A percentile compares a stretch with the other conserved stretches of the same genome.
These are phyloP conservation scores for Chrysomela aeneicollis DNA, from an alignment of 2,888 invertebrate genomes.

Conservation along the genomic window DNA sequence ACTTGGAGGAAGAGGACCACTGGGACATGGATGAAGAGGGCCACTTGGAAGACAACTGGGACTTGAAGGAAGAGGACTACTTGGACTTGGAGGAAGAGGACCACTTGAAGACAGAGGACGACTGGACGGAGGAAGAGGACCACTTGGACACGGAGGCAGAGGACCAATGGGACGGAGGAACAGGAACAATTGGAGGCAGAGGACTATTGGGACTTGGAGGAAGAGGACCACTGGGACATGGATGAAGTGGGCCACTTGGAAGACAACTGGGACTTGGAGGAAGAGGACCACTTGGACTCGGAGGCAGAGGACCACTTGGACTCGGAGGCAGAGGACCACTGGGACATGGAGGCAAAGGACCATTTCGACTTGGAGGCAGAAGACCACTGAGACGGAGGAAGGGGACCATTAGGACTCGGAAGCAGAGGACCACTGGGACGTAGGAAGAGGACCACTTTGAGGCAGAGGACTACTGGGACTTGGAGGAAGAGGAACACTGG, in stretches of 20 bases:
- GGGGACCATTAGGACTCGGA: neutral
- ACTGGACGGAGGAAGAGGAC: neutral
- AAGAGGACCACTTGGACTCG: neutral
- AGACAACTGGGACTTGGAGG: neutral
- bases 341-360: neutral
- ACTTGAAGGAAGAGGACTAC: neutral
- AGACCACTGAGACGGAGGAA: neutral
- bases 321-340: neutral
- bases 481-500: neutral
- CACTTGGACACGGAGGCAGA: neutral
- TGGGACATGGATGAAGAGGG: neutral
- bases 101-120: neutral
- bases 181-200: neutral
- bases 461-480: neutral
- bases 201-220: neutral
- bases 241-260: neutral
- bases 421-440: neutral
- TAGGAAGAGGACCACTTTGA: neutral
- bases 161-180: no score
- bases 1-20: slow-evolving; percentile 5
- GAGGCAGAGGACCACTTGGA: neutral
- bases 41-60: neutral
- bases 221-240: slow-evolving; percentile 1
- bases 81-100: neutral
- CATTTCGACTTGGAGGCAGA: neutral